Conservation (phyloP, 2,888 invertebrate genomes). For the Dicyrtoma fusca region DNA sequence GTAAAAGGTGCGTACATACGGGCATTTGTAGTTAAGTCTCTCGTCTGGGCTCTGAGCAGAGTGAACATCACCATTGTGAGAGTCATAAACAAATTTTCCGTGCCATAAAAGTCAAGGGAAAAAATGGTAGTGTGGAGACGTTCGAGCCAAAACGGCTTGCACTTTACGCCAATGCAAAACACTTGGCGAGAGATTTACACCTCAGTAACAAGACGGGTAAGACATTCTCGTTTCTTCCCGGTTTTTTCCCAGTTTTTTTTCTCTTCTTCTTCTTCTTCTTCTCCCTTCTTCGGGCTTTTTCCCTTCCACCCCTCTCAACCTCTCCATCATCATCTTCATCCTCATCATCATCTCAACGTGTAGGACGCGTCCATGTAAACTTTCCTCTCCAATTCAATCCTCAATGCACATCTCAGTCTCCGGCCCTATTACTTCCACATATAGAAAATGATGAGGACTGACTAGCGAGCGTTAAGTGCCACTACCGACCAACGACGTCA, state of each 20-base stretch:
- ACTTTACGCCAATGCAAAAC: slow-evolving; percentile 40
- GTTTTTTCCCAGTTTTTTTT: slow-evolving; percentile 17
- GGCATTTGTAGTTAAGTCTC: not conserved
- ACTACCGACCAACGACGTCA: no score
- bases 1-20: slow-evolving; percentile 1
- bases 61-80: slow-evolving; percentile 31
- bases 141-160: slow-evolving; percentile 22
- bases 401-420: not conserved
- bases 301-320: slow-evolving; percentile 14
- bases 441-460: not conserved
- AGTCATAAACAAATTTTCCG: slow-evolving; percentile 46
- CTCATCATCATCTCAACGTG: slow-evolving; percentile 19
- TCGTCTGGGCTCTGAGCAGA: slow-evolving; percentile 1
- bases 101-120: slow-evolving; percentile 40
- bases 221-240: slow-evolving; percentile 11
- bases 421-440: not conserved
- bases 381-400: not conserved
- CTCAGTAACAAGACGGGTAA: slow-evolving; percentile 32
- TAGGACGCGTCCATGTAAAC: not conserved
- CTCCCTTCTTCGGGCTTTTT: not conserved
- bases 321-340: slow-evolving; percentile 30
- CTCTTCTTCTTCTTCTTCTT: slow-evolving; percentile 5
- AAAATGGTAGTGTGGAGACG: slow-evolving; percentile 30
- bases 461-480: not conserved
- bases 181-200: slow-evolving; percentile 40